phyloP scores from a whole-genome alignment of 2,113 vertebrate genomes.

The Brevimyrus niger region DNA sequence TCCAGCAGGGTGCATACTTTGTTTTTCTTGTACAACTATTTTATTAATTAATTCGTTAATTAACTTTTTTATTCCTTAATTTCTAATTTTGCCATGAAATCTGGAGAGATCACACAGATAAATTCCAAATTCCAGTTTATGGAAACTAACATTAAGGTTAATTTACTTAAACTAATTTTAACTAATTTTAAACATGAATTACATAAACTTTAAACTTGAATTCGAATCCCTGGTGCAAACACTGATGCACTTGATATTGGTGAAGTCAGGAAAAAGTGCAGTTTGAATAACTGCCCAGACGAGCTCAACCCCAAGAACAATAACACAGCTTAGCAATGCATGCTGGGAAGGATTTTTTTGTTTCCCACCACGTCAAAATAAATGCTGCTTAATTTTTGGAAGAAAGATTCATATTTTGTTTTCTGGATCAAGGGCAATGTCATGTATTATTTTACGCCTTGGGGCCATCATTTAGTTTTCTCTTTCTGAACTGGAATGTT shows the following conservation, averaged over 20 bases:
- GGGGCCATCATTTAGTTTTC: slow-evolving; percentile 30
- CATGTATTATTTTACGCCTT: slow-evolving; percentile 24
- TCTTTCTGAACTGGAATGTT: slow-evolving; percentile 35
- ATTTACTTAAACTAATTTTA: neutral
- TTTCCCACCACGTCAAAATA: slow-evolving; percentile 10
- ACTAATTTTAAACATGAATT: neutral
- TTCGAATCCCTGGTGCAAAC: neutral
- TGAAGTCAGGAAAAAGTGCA: neutral
- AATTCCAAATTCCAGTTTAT: neutral
- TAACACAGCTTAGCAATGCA: neutral
- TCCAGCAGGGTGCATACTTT: neutral
- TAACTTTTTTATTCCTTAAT: neutral
- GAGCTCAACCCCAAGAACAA: neutral
- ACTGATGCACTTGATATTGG: neutral
- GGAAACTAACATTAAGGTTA: neutral
- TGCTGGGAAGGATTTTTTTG: slow-evolving; percentile 21
- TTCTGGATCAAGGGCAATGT: slow-evolving; percentile 16
- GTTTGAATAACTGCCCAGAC: neutral
- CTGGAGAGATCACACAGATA: neutral
- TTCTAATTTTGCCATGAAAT: neutral
- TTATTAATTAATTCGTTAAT: neutral
- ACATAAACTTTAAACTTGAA: too few relatives aligned
- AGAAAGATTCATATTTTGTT: slow-evolving; percentile 18
- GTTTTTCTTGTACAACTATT: neutral
- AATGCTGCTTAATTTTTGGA: slow-evolving; percentile 20